Conservation (phyloP, 2,113 vertebrate genomes). For the Anthoscopus minutus region DNA sequence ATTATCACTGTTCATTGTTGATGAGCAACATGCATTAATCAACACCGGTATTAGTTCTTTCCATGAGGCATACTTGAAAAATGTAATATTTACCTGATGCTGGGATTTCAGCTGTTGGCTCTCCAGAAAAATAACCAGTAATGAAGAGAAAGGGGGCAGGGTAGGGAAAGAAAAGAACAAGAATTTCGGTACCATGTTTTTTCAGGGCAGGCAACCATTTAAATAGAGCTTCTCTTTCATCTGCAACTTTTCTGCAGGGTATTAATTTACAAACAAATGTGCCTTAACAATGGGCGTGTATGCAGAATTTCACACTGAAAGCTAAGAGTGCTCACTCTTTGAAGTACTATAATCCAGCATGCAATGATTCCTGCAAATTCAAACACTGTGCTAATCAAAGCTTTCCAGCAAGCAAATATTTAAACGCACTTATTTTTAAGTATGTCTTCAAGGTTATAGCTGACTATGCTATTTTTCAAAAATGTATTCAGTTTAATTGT, state of each 20-base stretch:
- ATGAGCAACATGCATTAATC: neutral
- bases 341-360: neutral
- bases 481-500: neutral
- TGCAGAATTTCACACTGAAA: neutral
- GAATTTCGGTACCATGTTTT: neutral
- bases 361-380: neutral
- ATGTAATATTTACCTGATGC: conserved; percentile 48
- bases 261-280: neutral
- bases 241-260: neutral
- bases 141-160: accelerated
- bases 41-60: neutral
- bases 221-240: neutral
- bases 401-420: neutral
- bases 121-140: conserved; percentile 14
- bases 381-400: neutral
- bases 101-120: conserved; percentile 28
- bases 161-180: neutral
- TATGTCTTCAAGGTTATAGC: neutral
- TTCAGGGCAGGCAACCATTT: neutral
- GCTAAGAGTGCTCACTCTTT: neutral
- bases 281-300: neutral
- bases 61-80: neutral
- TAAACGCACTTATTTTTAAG: neutral
- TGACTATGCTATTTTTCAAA: neutral
- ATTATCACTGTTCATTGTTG: neutral